Evolutionary conservation across 2,888 invertebrate species (phyloP), one percentile per base, ranked within the genome.

Genomic region (Argyra leucocephala): DNA sequence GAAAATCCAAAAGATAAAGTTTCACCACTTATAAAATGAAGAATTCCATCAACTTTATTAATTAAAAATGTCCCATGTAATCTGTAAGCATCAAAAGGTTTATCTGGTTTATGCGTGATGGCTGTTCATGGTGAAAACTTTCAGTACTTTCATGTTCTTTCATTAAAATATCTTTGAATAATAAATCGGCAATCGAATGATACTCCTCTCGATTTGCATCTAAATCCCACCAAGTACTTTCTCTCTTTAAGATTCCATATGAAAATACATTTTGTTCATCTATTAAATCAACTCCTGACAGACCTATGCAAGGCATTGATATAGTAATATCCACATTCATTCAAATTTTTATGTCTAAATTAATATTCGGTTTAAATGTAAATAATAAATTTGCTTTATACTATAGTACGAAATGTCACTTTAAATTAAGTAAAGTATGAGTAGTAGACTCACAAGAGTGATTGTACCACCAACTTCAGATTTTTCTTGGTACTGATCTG

Each of bases 241-340:
- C 93, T 74, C 93, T 88, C 71, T 90, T 85, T 63, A 97, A 80
- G 63, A 86, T 83, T 1, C 94, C 93, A 78, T 91, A 91, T 66
- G 89, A 89, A 71, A 88, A 86, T 10, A 91, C 86, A 81, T 93
- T 92, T 80, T 95, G 91, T 36, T 93, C 89, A 79, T 97, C 97
- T 66, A 96, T 82, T 69, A 96, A 89, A 83, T 97, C 97, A 10
- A 96, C 94, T 65, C 96, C 96, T 65, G 78, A 78, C 0, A 78
- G 69, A 0, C 77, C 72, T 21, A 61, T 31, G n/a, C 61, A 61
- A 71, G 48, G 6, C 91, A 95, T 96, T 18, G 96, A 96, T 7
- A 99, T 88, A 0, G 96, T 96, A 69, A 98, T 86, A 77, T 99
- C 98, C 63, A 98, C 86, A 79, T 96, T 95, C 74, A 98, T 90